Percentiles rank a stretch among this genome's conserved stretches.
These are phyloP conservation scores for Oncopeltus fasciatus DNA, from an alignment of 1,140 invertebrate species.

Conservation along the genomic window DNA sequence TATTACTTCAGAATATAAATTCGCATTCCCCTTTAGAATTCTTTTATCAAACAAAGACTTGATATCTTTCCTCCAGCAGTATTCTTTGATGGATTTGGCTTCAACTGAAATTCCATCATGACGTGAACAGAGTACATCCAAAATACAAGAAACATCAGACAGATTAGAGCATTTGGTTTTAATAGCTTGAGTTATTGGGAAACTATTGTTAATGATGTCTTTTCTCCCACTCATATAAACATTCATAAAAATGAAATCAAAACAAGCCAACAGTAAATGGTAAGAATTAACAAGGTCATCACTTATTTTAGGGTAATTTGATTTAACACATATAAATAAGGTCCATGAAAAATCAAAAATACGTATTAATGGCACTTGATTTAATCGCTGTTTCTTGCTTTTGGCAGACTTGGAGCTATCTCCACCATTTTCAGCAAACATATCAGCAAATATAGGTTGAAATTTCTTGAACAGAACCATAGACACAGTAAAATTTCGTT, in stretches of 20 bases:
- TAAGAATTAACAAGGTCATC: slow-evolving; percentile 91
- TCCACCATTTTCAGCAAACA: slow-evolving; percentile 54
- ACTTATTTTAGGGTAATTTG: slow-evolving; percentile 61
- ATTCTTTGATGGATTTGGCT: slow-evolving; percentile 79
- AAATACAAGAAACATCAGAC: slow-evolving; percentile 60
- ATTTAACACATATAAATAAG: slow-evolving; percentile 83
- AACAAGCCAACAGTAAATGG: slow-evolving; percentile 75
- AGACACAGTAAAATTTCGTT: slow-evolving; percentile 88
- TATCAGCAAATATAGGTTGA: slow-evolving; percentile 69
- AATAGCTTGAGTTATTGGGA: slow-evolving; percentile 46
- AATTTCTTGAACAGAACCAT: slow-evolving; percentile 89
- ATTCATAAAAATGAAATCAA: slow-evolving; percentile 83
- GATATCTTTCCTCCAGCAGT: slow-evolving; percentile 68
- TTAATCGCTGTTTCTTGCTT: slow-evolving; percentile 45
- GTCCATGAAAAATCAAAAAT: slow-evolving; percentile 90
- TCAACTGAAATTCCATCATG: slow-evolving; percentile 69
- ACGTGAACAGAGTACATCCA: slow-evolving; percentile 66
- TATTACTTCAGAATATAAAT: slow-evolving; percentile 50
- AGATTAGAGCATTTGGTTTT: slow-evolving; percentile 47
- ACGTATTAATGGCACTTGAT: slow-evolving; percentile 32
- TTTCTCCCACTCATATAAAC: slow-evolving; percentile 61
- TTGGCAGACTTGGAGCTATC: slow-evolving; percentile 41
- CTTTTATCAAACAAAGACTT: slow-evolving; percentile 64
- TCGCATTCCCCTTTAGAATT: slow-evolving; percentile 43
- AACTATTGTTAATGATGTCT: slow-evolving; percentile 61